Evolutionary conservation across 2,113 vertebrate genomes (phyloP), one percentile per base, ranked within the genome.

Genomic region (Axis porcinus): DNA sequence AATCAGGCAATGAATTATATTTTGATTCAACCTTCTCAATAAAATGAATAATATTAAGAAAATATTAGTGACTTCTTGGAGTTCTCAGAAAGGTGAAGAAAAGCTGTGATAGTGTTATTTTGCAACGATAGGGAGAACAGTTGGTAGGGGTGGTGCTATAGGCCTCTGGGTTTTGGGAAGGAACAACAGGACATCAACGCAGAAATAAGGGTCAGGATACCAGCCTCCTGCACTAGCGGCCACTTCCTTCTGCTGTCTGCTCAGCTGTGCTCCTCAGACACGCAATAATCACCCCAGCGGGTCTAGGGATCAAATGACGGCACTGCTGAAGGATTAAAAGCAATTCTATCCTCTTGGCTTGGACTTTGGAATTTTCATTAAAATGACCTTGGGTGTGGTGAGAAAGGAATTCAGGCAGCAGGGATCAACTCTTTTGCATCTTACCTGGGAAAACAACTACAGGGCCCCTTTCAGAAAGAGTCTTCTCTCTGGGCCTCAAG

Each of bases 351-450:
- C 99, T 97, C 98, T 99, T 99, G 99, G 99, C 99, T 98, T 98
- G 97, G 98, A 97, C 83, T 98, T 98, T 99, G 99, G 99, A 99
- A 99, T 99, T 99, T 99, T 99, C 99, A 99, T 99, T 99, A 99
- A 99, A 99, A 99, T 99, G 99, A 99, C 99, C 99, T 99, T 99
- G 99, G 99, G 99, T 99, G 99, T 99, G 99, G 99, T 98, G 99
- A 98, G 98, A 98, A 98, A 99, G 98, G 99, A 99, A 99, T 99
- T 99, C 14, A 36, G 98, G 98, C 97, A 98, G 98, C 94, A 91
- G 97, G 98, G 98, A 99, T 98, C 98, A 98, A 97, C 60, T 94
- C 97, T 94, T 97, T 88, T 97, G 98, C 97, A 97, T 98, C 97
- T 98, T 98, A 99, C 98, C 99, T 99, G 98, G 97, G 97, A 97